Base-by-base conservation (phyloP, 1,140 invertebrate species). In the Stenopsyche tienmushanensis region DNA sequence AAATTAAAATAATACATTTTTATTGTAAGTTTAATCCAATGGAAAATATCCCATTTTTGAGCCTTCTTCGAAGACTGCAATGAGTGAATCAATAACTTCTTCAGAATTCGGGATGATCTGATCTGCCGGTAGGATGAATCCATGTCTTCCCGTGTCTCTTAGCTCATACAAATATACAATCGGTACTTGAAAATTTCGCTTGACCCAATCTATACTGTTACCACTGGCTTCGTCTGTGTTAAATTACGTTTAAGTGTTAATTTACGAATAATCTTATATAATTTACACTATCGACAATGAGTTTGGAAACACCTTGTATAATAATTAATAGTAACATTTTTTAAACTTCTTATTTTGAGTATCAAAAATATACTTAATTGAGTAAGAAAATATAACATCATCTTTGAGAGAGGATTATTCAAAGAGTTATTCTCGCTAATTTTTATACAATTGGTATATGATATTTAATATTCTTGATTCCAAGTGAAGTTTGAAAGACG, bases 71-170 rank as follows among this genome's bases (percentile, higher is more conserved):
- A 89, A 81, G 59, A 89, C 76, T 7, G 83, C 83, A 0, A 88
- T 52, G 1, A 88, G 70, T 3, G 84, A 86, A 64, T 86, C 87
- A 29, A 87, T 72, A 3, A 88, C 86, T 79, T 94, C 91, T 67
- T 85, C 76, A 24, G 82, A 85, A 29, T 89, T 90, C 1, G 88
- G 87, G 26, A 86, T 77, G 62, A 95, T 94, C 73, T 91, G 84
- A 34, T 83, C 76, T 2, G 88, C 78, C 0, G 92, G 91, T 15
- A 95, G 78, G 0, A 91, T 10, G 73, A 95, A 95, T 0, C 91
- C 91, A 66, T 87, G 83, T 53, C 76, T 66, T 21, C 91, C 91
- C 10, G 76, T 83, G 72, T 93, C 91, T 2, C 90, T 77, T 8
- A 91, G 76, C 75, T 90, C 89, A 62, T 88, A 83, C 0, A 85